These are phyloP conservation scores for Melanotus villosus DNA, from an alignment of 2,888 invertebrate species.

Conservation along the genomic window DNA sequence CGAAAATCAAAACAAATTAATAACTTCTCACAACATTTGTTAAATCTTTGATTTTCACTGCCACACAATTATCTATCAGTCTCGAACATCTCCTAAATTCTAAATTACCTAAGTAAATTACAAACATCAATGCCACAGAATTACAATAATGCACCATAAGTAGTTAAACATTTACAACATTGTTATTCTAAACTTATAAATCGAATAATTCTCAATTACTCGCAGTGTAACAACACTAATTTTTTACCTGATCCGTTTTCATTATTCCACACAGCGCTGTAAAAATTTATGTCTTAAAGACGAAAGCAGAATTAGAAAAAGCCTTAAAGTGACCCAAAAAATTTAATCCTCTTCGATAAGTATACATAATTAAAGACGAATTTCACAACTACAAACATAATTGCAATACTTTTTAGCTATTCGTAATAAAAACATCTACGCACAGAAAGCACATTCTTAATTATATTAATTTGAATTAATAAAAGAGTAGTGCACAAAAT, in stretches of 20 bases:
- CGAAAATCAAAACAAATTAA: conserved; percentile 34
- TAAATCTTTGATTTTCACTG: conserved; percentile 30
- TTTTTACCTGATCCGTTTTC: conserved; percentile 12
- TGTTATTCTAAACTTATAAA: conserved; percentile 41
- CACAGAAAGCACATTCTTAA: conserved; percentile 31
- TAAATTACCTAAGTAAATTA: conserved; percentile 31
- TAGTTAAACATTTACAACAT: conserved; percentile 48
- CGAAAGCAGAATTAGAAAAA: conserved; percentile 23
- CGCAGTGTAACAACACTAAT: conserved; percentile 36
- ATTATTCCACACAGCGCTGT: conserved; percentile 18
- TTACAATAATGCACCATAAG: conserved; percentile 51
- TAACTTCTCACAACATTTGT: conserved; percentile 25
- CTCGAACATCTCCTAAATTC: conserved; percentile 44
- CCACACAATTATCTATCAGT: conserved; percentile 40
- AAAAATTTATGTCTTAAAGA: conserved; percentile 36
- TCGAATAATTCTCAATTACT: conserved; percentile 53
- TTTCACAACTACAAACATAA: conserved; percentile 19
- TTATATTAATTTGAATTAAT: neutral
- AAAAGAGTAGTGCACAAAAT: neutral
- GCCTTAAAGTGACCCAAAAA: neutral
- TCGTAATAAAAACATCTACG: conserved; percentile 16
- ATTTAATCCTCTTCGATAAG: conserved; percentile 12
- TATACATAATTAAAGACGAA: conserved; percentile 21
- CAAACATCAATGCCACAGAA: conserved; percentile 52
- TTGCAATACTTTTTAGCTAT: conserved; percentile 39